Percentiles rank a stretch among this genome's conserved stretches.
phyloP scores from a whole-genome alignment of 2,113 vertebrate genomes.

The Syrrhaptes paradoxus region DNA sequence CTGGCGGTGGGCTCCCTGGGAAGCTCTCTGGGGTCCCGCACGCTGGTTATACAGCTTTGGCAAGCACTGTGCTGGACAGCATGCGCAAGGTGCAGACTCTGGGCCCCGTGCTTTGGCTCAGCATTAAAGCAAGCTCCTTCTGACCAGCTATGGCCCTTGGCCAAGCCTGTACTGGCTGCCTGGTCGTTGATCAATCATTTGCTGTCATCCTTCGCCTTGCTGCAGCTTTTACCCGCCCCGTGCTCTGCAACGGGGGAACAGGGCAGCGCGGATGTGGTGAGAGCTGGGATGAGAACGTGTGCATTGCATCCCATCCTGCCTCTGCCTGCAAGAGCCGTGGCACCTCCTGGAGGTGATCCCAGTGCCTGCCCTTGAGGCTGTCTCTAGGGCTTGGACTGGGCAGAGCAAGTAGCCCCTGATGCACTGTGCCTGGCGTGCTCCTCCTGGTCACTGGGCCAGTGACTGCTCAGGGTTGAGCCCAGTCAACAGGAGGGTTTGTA shows the following conservation, averaged over 20 bases:
- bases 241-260: background rate
- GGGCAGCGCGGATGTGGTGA: background rate
- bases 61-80: fast-evolving
- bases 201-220: background rate
- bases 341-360: background rate
- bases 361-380: background rate
- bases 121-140: background rate
- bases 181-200: background rate
- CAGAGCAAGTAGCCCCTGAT: background rate
- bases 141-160: background rate
- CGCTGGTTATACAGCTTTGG: background rate
- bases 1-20: background rate
- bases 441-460: background rate
- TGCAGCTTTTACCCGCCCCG: fast-evolving
- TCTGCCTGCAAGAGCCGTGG: fast-evolving
- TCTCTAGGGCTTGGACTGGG: background rate
- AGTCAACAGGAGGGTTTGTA: background rate
- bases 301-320: background rate
- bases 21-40: background rate
- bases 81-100: background rate
- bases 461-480: background rate
- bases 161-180: background rate
- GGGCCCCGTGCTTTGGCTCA: background rate
- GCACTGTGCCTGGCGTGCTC: background rate
- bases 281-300: fast-evolving